A percentile compares a stretch with the other conserved stretches of the same genome.
Conservation (phyloP, 2,113 vertebrate genomes). For the Grammomys surdaster region DNA sequence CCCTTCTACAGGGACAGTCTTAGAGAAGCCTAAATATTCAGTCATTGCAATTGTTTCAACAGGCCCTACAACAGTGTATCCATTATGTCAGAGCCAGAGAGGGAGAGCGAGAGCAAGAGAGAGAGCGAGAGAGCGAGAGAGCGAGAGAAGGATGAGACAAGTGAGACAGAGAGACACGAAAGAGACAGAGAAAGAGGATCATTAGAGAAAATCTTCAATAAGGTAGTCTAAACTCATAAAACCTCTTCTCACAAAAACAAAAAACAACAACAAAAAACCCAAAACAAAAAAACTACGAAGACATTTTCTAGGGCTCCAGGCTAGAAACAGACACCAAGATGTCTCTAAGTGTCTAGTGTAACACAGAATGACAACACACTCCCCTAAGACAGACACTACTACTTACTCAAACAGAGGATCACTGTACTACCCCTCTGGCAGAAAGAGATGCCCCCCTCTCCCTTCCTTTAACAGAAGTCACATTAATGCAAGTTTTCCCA, state of each 20-base stretch:
- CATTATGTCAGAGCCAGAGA: not conserved
- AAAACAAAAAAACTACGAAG: not conserved
- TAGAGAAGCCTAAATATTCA: conserved; percentile 18
- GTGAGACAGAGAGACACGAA: not conserved
- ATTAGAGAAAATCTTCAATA: conserved; percentile 58
- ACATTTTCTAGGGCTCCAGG: not conserved
- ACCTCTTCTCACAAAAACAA: not conserved
- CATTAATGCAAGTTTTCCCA: conserved; percentile 67
- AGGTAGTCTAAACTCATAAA: conserved; percentile 37
- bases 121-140: too few species aligned
- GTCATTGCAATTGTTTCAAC: conserved; percentile 32
- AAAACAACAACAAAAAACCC: not conserved
- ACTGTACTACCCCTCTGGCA: not conserved
- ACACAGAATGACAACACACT: not conserved
- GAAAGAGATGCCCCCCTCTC: not conserved
- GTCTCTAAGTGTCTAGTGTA: not conserved
- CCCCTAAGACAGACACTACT: not conserved
- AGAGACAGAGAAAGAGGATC: not conserved
- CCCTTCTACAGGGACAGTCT: conserved; percentile 8
- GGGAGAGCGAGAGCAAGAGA: too few species aligned
- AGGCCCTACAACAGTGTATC: conserved; percentile 10
- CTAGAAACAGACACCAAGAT: not conserved
- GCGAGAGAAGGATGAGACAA: too few species aligned
- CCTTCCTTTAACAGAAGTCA: not conserved
- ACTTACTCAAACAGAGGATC: not conserved